Base-by-base conservation (phyloP, 2,888 invertebrate genomes). In the Anthophora plumipes region DNA sequence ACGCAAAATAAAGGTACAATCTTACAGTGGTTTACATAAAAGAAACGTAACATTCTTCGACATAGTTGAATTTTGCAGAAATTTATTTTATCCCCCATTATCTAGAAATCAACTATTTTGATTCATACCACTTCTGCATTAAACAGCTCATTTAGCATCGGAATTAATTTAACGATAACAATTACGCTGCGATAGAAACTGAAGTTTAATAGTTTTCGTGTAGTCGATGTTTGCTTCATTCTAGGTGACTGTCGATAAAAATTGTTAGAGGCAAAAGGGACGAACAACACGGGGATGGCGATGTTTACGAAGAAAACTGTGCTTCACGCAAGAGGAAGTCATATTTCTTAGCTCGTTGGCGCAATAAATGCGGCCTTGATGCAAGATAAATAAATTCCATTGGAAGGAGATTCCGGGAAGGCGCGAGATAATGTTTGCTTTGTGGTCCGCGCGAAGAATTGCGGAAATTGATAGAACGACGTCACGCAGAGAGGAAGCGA, bases 321-420 rank as follows among this genome's bases (percentile, higher is more conserved):
- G 12, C 2, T 37, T 39, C 7, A 2, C 9, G 17, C 17, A 5
- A 3, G 55, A 2, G 7, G 22, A 46, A 54, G 43, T 17, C 61
- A 37, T 59, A 25, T 22, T 72, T 57, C 63, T 57, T 43, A 6
- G 39, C n/a, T 3, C 22, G 14, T 43, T 39, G 64, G 66, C 55
- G n/a, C 46, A 31, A 66, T 72, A 64, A 59, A 59, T 61, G 55
- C 41, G 14, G 61, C 31, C 20, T 48, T 46, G 48, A 46, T 37
- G 52, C 31, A 20, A 68, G 68, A 72, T 72, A 72, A 67, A 67
- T 67, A 66, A 72, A 39, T 54, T 66, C 20, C 20, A 37, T 46
- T 55, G 70, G 61, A 75, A 25, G 46, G 46, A 55, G 25, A 37
- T 43, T 52, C 9, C 12, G 25, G 20, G 37, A 20, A 20, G 22